Percentiles rank a stretch among this genome's conserved stretches.
phyloP scores from a whole-genome alignment of 2,888 invertebrate genomes.

The Steromphala cineraria region DNA sequence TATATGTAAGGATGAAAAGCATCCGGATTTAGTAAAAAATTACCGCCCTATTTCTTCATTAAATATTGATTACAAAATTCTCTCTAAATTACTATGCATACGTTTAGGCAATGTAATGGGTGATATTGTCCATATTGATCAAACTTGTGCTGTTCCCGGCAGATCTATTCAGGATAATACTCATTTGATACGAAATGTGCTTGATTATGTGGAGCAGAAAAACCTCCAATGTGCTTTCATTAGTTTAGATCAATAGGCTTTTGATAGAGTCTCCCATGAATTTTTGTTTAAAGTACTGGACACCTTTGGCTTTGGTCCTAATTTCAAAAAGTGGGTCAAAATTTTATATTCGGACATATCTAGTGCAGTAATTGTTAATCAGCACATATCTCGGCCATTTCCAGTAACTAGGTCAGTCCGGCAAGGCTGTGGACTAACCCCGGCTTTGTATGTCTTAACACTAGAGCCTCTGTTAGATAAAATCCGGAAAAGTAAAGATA shows the following conservation, averaged over 20 bases:
- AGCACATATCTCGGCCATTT: slow-evolving; percentile 30
- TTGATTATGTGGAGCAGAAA: slow-evolving; percentile 42
- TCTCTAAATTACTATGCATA: slow-evolving; percentile 43
- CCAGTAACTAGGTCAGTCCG: slow-evolving; percentile 10
- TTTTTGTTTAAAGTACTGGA: slow-evolving; percentile 39
- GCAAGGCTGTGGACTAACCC: slow-evolving; percentile 8
- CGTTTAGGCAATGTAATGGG: slow-evolving; percentile 34
- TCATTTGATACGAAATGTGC: slow-evolving; percentile 38
- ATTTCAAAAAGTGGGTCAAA: slow-evolving; percentile 41
- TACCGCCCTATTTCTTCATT: slow-evolving; percentile 47
- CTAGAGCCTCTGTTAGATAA: slow-evolving; percentile 18
- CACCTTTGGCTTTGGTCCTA: slow-evolving; percentile 41
- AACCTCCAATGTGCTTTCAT: slow-evolving; percentile 38
- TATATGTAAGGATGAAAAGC: slow-evolving; percentile 40
- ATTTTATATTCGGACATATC: slow-evolving; percentile 41
- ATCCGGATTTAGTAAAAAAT: slow-evolving; percentile 34
- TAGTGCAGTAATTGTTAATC: slow-evolving; percentile 42
- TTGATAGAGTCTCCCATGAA: slow-evolving; percentile 44
- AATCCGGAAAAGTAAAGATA: not conserved
- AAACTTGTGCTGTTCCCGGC: slow-evolving; percentile 40
- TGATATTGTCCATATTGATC: slow-evolving; percentile 34
- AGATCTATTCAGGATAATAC: slow-evolving; percentile 40
- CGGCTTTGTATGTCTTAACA: slow-evolving; percentile 18
- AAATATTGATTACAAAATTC: slow-evolving; percentile 45
- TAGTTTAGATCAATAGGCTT: slow-evolving; percentile 50